A percentile compares a stretch with the other conserved stretches of the same genome.
Conservation (phyloP, 2,797 vertebrate genomes). For the Capromys pilorides region DNA sequence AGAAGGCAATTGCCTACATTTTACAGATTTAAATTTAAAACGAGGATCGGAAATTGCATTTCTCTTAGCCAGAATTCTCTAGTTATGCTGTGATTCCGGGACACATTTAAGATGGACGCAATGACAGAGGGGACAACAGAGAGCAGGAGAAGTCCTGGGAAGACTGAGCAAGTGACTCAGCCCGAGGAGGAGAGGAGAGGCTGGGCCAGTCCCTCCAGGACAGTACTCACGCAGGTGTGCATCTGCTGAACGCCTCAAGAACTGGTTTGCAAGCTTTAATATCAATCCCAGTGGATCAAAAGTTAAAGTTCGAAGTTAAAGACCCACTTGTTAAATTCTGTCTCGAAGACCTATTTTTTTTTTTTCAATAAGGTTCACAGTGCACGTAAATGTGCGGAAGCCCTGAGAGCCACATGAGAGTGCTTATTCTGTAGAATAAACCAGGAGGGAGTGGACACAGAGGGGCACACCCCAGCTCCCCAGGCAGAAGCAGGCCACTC, state of each 20-base stretch:
- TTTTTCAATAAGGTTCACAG: background rate
- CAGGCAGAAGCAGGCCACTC: background rate
- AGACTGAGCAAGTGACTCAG: accelerated
- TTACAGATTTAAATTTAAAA: background rate
- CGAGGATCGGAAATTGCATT: background rate
- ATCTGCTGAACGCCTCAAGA: background rate
- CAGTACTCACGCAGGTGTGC: accelerated
- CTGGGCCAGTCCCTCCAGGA: accelerated
- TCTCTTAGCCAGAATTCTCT: background rate
- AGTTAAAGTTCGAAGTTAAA: background rate
- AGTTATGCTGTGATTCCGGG: background rate
- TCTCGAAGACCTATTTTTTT: background rate
- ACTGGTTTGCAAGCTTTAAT: background rate
- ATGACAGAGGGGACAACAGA: too few relatives aligned
- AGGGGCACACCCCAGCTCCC: accelerated
- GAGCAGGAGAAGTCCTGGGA: background rate
- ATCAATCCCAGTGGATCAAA: background rate
- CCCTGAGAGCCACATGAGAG: background rate
- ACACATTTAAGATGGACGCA: accelerated
- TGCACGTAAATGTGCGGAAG: accelerated
- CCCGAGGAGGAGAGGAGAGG: background rate
- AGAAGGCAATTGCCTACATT: background rate
- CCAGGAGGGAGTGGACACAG: accelerated
- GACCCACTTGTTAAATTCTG: background rate
- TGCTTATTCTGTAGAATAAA: accelerated